phyloP scores from a whole-genome alignment of 1,140 invertebrate genomes.

The Drosophila baimaii region DNA sequence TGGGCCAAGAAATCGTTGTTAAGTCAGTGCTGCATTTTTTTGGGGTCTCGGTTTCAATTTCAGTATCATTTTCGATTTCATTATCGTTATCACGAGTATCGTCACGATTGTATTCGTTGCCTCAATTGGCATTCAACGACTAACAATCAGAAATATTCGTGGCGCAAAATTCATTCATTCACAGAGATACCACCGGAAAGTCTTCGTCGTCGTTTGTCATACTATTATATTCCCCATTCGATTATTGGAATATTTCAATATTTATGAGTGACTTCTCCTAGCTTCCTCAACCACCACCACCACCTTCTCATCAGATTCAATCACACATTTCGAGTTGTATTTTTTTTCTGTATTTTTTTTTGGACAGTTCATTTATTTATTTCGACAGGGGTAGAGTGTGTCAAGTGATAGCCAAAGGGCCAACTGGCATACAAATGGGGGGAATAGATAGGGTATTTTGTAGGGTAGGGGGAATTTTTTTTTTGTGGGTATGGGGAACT shows the following conservation, averaged over 20 bases:
- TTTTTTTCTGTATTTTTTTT: background rate
- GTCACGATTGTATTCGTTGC: constrained; percentile 15
- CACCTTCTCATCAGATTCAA: constrained; percentile 14
- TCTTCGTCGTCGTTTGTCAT: constrained; percentile 36
- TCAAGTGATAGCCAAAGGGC: constrained; percentile 61
- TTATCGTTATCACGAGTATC: constrained; percentile 38
- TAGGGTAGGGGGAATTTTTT: background rate
- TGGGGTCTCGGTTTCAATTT: constrained; percentile 15
- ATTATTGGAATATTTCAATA: constrained; percentile 45
- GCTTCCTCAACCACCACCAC: constrained; percentile 24
- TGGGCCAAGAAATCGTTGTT: constrained; percentile 38
- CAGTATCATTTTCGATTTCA: constrained; percentile 17
- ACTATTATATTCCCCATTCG: constrained; percentile 14
- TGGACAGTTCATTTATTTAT: constrained; percentile 41
- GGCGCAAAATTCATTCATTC: constrained; percentile 55
- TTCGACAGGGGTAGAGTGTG: constrained; percentile 42
- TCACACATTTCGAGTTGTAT: constrained; percentile 9
- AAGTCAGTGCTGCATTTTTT: constrained; percentile 40
- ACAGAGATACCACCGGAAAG: constrained; percentile 27
- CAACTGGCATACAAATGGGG: constrained; percentile 23
- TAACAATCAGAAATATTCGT: constrained; percentile 45
- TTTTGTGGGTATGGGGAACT: constrained; percentile 3
- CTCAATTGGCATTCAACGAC: constrained; percentile 58
- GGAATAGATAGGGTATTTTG: background rate
- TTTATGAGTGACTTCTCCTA: constrained; percentile 56